phyloP scores from a whole-genome alignment of 2,888 invertebrate species.

The Mactromeris polynyma region DNA sequence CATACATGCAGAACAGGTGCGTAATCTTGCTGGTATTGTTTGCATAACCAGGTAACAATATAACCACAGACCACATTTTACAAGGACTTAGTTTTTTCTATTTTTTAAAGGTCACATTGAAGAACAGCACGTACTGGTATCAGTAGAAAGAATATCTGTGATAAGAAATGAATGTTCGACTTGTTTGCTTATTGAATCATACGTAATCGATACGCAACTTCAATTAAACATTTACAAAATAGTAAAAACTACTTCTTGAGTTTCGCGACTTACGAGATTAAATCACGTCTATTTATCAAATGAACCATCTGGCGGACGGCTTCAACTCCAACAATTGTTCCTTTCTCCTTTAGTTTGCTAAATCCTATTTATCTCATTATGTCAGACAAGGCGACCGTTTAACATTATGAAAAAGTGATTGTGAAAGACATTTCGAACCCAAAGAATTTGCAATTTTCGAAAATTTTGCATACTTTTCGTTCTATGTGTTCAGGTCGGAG shows the following conservation, averaged over 20 bases:
- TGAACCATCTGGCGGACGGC: background rate
- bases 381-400: background rate
- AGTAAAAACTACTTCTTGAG: background rate
- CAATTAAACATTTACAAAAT: slow-evolving; percentile 3
- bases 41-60: background rate
- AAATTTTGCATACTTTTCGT: no score
- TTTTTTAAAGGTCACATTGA: background rate
- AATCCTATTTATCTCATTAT: background rate
- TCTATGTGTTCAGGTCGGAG: no score
- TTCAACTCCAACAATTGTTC: background rate
- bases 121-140: background rate
- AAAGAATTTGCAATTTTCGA: no score
- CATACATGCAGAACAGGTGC: background rate
- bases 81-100: background rate
- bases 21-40: background rate
- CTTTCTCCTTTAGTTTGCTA: background rate
- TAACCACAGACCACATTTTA: background rate
- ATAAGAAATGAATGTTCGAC: background rate
- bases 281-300: background rate
- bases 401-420: background rate
- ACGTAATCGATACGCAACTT: background rate
- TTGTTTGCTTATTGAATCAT: slow-evolving; percentile 1
- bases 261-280: background rate
- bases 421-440: no score
- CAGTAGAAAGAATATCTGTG: background rate